Percentiles rank a stretch among this genome's conserved stretches.
phyloP scores from a whole-genome alignment of 2,888 invertebrate species.

The Hyposoter dolosus region DNA sequence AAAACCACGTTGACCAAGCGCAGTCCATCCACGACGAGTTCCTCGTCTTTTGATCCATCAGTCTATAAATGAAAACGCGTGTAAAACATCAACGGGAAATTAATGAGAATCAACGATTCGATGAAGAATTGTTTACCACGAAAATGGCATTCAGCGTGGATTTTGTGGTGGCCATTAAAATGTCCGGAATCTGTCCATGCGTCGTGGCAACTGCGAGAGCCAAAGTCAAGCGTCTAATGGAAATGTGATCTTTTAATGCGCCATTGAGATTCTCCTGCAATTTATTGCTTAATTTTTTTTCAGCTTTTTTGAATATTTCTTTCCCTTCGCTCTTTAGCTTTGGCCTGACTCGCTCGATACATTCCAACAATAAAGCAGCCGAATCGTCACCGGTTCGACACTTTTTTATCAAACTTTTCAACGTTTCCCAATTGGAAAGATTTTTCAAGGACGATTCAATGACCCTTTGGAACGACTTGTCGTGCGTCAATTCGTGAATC shows the following conservation, averaged over 20 bases:
- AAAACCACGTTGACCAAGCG: conserved; percentile 74
- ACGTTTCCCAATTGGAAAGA: conserved; percentile 66
- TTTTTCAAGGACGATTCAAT: conserved; percentile 75
- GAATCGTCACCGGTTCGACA: conserved; percentile 60
- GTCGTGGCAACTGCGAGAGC: conserved; percentile 73
- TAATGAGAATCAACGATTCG: background rate
- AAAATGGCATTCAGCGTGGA: conserved; percentile 72
- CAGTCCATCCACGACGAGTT: conserved; percentile 72
- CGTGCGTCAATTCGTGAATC: conserved; percentile 70
- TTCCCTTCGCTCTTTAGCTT: conserved; percentile 74
- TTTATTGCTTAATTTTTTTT: conserved; percentile 73
- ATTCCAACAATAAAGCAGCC: conserved; percentile 73
- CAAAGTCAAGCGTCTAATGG: conserved; percentile 75
- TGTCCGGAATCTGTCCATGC: conserved; percentile 70
- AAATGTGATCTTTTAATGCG: conserved; percentile 68
- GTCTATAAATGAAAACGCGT: conserved; percentile 60
- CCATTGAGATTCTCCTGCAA: conserved; percentile 69
- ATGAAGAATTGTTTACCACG: conserved; percentile 65
- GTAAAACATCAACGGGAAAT: conserved; percentile 1
- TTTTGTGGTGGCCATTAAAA: conserved; percentile 70
- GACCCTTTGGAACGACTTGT: conserved; percentile 69
- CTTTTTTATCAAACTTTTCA: conserved; percentile 68
- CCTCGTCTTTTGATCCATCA: conserved; percentile 49
- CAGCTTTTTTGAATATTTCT: conserved; percentile 73
- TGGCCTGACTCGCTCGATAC: conserved; percentile 74